phyloP scores from a whole-genome alignment of 2,113 vertebrate genomes.

The Tenrec ecaudatus region DNA sequence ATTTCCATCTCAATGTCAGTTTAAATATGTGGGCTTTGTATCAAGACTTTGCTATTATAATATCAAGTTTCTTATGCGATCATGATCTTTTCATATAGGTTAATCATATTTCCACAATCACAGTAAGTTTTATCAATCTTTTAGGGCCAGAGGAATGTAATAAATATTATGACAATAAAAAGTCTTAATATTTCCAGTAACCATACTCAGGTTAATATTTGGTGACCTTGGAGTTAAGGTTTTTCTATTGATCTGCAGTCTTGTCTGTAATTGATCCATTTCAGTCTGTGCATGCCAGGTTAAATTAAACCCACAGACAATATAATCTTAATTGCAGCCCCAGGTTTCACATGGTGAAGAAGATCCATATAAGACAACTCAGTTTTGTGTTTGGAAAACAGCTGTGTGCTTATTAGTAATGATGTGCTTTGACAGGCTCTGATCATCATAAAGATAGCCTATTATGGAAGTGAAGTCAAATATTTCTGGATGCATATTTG shows the following conservation, averaged over 20 bases:
- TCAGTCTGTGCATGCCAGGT: neutral
- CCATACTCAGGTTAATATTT: neutral
- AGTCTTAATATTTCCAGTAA: neutral
- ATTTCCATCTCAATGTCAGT: slow-evolving; percentile 47
- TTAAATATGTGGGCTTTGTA: slow-evolving; percentile 58
- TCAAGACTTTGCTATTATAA: slow-evolving; percentile 46
- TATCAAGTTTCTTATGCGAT: slow-evolving; percentile 50
- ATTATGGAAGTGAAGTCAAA: neutral
- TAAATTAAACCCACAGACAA: neutral
- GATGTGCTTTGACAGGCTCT: neutral
- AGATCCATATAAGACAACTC: neutral
- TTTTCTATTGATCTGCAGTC: neutral
- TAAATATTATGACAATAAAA: slow-evolving; percentile 51
- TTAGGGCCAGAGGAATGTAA: neutral
- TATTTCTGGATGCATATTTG: slow-evolving; percentile 8
- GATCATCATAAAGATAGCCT: neutral
- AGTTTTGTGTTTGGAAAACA: neutral
- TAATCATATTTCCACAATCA: slow-evolving; percentile 48
- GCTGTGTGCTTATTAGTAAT: neutral
- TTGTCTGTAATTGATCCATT: neutral
- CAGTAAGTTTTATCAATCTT: slow-evolving; percentile 40
- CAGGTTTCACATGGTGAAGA: neutral
- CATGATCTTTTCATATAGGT: slow-evolving; percentile 41
- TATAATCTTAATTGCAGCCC: slow-evolving; percentile 7
- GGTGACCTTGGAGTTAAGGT: neutral